phyloP scores from a whole-genome alignment of 2,797 vertebrate species.

The Yasuhikotakia modesta region DNA sequence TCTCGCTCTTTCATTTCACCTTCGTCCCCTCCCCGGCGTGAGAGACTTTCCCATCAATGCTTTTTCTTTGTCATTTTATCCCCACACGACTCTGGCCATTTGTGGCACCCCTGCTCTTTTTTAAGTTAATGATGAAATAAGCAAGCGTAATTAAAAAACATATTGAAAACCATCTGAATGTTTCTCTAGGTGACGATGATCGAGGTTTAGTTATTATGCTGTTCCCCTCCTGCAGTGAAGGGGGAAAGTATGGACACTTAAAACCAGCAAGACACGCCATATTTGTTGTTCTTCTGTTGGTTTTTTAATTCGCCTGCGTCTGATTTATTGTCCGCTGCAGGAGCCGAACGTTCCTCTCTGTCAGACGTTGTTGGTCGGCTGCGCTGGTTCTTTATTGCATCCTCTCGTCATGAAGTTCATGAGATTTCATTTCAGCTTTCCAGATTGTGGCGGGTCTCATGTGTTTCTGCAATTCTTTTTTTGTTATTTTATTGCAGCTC shows the following conservation, averaged over 20 bases:
- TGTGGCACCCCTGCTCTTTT: constrained; percentile 67
- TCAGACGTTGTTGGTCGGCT: constrained; percentile 54
- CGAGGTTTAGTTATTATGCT: constrained; percentile 83
- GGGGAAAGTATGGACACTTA: constrained; percentile 77
- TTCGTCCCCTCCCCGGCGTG: constrained; percentile 60
- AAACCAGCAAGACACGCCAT: constrained; percentile 81
- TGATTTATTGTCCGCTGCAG: constrained; percentile 79
- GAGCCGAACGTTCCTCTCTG: constrained; percentile 67
- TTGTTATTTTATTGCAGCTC: constrained; percentile 39
- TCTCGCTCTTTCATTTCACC: constrained; percentile 31
- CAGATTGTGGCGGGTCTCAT: constrained; percentile 30
- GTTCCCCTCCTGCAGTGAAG: constrained; percentile 81
- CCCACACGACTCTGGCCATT: constrained; percentile 64
- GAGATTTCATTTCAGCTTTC: constrained; percentile 44
- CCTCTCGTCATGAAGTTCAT: constrained; percentile 44
- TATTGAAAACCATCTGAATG: constrained; percentile 79
- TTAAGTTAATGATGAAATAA: constrained; percentile 77
- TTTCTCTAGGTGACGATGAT: constrained; percentile 84
- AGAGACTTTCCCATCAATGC: constrained; percentile 49
- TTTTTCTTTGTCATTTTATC: constrained; percentile 66
- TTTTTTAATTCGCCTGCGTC: constrained; percentile 74
- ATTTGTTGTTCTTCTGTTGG: constrained; percentile 79
- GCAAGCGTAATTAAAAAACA: constrained; percentile 81
- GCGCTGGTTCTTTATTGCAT: constrained; percentile 47
- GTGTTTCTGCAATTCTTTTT: constrained; percentile 51